Conservation (phyloP, 1,140 invertebrate genomes). For the Zaprionus lachaisei region DNA sequence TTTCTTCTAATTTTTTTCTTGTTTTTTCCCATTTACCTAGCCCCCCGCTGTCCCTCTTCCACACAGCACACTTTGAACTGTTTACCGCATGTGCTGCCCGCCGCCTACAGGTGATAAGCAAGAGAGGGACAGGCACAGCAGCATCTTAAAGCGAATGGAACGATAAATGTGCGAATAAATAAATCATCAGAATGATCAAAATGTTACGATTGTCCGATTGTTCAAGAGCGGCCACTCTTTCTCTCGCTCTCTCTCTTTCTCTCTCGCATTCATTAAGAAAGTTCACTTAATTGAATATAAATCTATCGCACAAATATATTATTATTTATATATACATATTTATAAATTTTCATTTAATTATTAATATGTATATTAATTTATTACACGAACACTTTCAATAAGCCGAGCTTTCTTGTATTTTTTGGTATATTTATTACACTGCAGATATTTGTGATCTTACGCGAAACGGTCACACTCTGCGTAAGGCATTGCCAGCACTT, state of each 20-base stretch:
- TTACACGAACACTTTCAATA: too few relatives aligned
- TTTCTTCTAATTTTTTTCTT: constrained; percentile 59
- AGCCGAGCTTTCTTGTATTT: neutral
- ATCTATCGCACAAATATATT: neutral
- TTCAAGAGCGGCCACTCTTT: neutral
- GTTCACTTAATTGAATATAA: neutral
- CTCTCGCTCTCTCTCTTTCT: neutral
- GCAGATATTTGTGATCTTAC: neutral
- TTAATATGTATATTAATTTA: too few relatives aligned
- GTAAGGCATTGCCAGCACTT: neutral
- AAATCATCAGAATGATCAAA: constrained; percentile 33
- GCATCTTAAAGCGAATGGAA: constrained; percentile 12
- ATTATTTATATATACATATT: too few relatives aligned
- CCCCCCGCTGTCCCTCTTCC: neutral
- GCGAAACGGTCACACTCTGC: neutral
- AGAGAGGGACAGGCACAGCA: neutral
- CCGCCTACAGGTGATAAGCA: constrained; percentile 2
- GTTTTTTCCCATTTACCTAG: constrained; percentile 21
- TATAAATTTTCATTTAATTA: too few relatives aligned
- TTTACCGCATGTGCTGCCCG: constrained; percentile 30
- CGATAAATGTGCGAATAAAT: constrained; percentile 30
- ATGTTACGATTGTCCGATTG: constrained; percentile 1
- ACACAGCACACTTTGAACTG: constrained; percentile 6
- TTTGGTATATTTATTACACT: neutral
- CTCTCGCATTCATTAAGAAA: neutral